Base-by-base conservation (phyloP, 2,113 vertebrate genomes). In the Laterallus jamaicensis region DNA sequence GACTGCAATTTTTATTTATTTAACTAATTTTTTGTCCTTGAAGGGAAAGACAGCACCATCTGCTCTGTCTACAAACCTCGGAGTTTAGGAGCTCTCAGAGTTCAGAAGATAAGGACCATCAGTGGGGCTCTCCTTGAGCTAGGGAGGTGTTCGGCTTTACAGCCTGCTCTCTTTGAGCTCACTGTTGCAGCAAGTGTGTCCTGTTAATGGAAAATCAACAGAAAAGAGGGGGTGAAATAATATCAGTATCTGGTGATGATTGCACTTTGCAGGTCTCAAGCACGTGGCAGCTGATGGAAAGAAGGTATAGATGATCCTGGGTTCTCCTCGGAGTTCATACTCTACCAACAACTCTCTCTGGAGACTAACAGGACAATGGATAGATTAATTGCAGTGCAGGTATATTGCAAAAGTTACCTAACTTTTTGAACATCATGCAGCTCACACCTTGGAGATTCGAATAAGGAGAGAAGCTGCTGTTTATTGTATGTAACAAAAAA, bases 181-280 rank as follows among this genome's bases (percentile, higher is more conserved):
- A 14, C 8, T 42, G 9, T 24, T 79, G n/a, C 31, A 12, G 5
- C 10, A 8, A 28, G 15, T 0, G 1, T 16, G 31, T 32, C 31
- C 21, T 2, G 0, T 7, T 24, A 2, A 7, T 13, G 28, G 54
- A 19, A 15, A 49, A 20, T 0, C 3, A 15, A 4, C 10, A 56
- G 42, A 12, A 24, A 63, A 10, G 22, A 55, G 52, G 44, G 6
- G 37, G 25, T 19, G 59, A 7, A 49, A 1, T 0, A 2, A 0
- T 8, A 1, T 0, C 0, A 2, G 0, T 37, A n/a, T 24, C 37
- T 35, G 8, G 42, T 0, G 3, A 8, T 42, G 37, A 28, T 32
- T 4, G 0, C 7, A 0, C 8, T 55, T 24, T 1, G 0, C 31
- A 35, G 50, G 19, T 24, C 40, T 71, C 39, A 3, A 10, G 62